These are phyloP conservation scores for Cataglyphis hispanica DNA, from an alignment of 1,140 invertebrate species.

Conservation along the genomic window DNA sequence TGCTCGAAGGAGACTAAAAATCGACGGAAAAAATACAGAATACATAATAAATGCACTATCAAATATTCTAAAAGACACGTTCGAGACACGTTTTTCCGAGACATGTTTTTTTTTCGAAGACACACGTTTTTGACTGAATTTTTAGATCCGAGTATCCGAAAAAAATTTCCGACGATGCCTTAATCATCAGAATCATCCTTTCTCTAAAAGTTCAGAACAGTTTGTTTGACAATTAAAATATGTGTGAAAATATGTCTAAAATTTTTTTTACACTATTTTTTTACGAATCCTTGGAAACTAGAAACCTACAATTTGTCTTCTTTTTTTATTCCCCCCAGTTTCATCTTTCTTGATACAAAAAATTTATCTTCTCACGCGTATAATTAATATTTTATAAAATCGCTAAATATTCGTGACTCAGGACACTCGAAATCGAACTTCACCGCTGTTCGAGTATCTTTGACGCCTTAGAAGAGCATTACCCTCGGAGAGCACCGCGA, in stretches of 20 bases:
- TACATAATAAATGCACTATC: background rate
- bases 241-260: no score
- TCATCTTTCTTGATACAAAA: background rate
- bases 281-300: background rate
- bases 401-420: background rate
- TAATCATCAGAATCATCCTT: no score
- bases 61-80: no score
- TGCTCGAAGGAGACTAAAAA: background rate
- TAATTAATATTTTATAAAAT: constrained; percentile 13
- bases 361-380: background rate
- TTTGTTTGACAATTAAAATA: no score
- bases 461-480: constrained; percentile 67
- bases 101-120: no score
- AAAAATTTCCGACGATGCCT: no score
- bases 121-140: no score
- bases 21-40: background rate
- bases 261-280: no score
- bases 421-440: constrained; percentile 56
- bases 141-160: no score
- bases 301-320: background rate
- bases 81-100: no score
- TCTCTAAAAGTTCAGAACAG: no score
- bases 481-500: constrained; percentile 67
- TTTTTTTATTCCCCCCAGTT: no score
- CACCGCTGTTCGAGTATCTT: constrained; percentile 44